Evolutionary conservation across 2,113 vertebrate genomes (phyloP), one percentile per base, ranked within the genome.

Genomic region (Pampusana beccarii): DNA sequence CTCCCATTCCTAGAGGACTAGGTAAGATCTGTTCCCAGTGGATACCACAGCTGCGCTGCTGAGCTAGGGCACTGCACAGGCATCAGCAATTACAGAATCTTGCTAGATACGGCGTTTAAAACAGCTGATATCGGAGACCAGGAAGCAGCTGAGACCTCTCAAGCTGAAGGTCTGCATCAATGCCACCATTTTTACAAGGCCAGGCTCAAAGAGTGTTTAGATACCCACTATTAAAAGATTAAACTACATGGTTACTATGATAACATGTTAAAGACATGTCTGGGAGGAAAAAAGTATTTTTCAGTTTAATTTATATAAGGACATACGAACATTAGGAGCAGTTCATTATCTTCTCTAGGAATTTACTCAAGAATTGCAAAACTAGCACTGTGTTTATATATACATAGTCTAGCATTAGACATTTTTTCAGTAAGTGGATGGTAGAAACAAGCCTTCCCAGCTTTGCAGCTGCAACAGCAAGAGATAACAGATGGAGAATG

Each of bases 361-460:
- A 72, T 75, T 91, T 82, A 54, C 67, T 69, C 20, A 40, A 50
- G 78, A 90, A 17, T 24, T 51, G 19, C 29, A 69, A 77, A 20
- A 62, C n/a, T 92, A 65, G 51, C 11, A 62, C 10, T 60, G 20
- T 79, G 51, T 81, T 96, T 97, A 80, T 79, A 80, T 79, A 92
- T 62, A 66, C 20, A 51, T 13, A 58, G 69, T 65, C 25, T 85
- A 92, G 69, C 50, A 78, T 58, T 67, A 54, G 54, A 42, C 64
- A 80, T 60, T 90, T 65, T 86, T 87, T 73, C 66, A 64, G 16
- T 28, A 79, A 93, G 26, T 14, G 73, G 58, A 66, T 91, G 66
- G 89, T 83, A 75, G 65, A 58, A 94, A 85, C 33, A 80, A 91
- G 44, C 25, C n/a, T 82, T 53, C 67, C 61, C 65, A 91, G 46